Evolutionary conservation across 2,113 vertebrate genomes (phyloP).

Genomic region (Vicugna pacos): DNA sequence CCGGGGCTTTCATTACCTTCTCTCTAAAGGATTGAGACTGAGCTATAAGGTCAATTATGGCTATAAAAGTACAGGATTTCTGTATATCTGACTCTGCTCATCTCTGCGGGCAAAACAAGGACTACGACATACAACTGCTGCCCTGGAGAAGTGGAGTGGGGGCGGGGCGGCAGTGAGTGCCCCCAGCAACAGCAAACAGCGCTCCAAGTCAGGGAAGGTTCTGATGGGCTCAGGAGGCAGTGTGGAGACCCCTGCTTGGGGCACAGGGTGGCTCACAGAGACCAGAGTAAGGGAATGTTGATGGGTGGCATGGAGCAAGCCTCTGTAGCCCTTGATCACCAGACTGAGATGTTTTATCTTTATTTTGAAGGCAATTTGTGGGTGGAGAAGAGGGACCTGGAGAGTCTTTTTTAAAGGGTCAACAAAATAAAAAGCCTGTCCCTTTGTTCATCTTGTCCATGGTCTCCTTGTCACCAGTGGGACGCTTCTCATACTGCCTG

Average conservation of each 20-base stretch:
- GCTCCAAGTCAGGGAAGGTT: background rate
- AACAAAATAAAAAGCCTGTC: background rate
- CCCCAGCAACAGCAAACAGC: background rate
- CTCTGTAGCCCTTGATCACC: background rate
- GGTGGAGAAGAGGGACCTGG: background rate
- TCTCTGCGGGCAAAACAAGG: background rate
- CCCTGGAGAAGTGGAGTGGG: background rate
- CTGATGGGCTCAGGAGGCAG: background rate
- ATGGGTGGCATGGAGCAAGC: background rate
- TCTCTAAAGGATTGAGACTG: background rate
- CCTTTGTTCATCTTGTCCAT: background rate
- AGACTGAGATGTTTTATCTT: background rate
- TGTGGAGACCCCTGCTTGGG: background rate
- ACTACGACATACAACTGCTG: background rate
- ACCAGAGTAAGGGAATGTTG: background rate
- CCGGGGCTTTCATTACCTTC: background rate
- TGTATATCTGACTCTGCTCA: background rate
- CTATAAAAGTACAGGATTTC: background rate
- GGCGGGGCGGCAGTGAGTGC: accelerated
- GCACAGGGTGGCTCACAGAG: background rate
- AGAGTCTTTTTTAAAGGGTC: background rate
- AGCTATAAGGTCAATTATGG: background rate
- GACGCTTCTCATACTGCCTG: background rate
- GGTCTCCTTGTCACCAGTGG: background rate
- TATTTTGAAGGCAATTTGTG: background rate